Base-by-base conservation (phyloP, 2,797 vertebrate species). In the Falco cherrug region DNA sequence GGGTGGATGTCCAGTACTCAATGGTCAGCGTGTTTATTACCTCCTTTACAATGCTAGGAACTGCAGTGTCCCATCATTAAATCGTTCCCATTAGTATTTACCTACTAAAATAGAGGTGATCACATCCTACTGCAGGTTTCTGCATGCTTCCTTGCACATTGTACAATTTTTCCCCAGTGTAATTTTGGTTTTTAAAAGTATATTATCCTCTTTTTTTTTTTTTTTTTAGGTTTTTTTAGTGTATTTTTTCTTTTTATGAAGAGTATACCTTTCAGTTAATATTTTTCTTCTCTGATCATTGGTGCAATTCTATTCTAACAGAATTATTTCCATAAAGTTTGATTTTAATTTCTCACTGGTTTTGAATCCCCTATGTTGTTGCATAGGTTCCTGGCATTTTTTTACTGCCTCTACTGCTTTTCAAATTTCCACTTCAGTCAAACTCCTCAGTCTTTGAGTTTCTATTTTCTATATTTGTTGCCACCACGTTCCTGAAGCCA, bases 381-480 rank as follows among this genome's bases (percentile, higher is more conserved):
- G 11, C 28, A 21, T 63, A 11, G 13, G 16, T 31, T 91, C 10
- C 47, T 84, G 59, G 17, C n/a, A 61, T 19, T 56, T 41, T 84
- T 73, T 87, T 69, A 51, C 67, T 89, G 54, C 37, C 18, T 87
- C 35, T 73, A 5, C 5, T 73, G 56, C 67, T 63, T 92, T 91
- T 93, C 45, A 69, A 35, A 63, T 69, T 89, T 60, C 24, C 51
- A 39, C 13, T 89, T 14, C 59, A 60, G 48, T 65, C 9, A 3
- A 93, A 73, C 35, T 81, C 33, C 11, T 57, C 24, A 33, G 31
- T 26, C 70, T 76, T 37, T 79, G 76, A 95, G 21, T 51, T 95
- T 33, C 67, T 91, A 5, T 87, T 92, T 91, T 93, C 93, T 79
- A 16, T 74, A 74, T 45, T 89, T 94, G 63, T 86, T 92, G 28